These are phyloP conservation scores for Progne subis DNA, from an alignment of 2,113 vertebrate genomes.

Conservation along the genomic window DNA sequence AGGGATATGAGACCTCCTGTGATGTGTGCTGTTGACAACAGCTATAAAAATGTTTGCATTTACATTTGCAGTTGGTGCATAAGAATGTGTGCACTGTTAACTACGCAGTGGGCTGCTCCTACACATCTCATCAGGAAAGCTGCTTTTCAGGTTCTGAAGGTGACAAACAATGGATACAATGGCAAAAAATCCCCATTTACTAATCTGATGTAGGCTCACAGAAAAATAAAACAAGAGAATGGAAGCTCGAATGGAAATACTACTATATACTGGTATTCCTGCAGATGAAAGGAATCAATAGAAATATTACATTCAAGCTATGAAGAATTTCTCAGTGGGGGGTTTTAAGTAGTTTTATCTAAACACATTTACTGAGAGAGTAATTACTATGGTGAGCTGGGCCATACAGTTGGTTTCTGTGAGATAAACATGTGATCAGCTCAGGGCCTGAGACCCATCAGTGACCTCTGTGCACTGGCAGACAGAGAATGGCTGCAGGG, in stretches of 20 bases:
- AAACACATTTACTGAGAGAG: neutral
- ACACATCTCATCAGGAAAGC: neutral
- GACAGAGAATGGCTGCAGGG: neutral
- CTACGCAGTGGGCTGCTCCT: neutral
- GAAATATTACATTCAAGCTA: neutral
- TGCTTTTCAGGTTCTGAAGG: neutral
- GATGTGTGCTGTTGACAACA: neutral
- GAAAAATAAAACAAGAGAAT: neutral
- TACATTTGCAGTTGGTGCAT: neutral
- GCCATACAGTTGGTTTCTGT: neutral
- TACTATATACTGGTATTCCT: neutral
- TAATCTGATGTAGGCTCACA: neutral
- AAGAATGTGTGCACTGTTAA: neutral
- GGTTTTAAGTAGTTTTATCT: neutral
- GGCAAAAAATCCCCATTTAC: neutral
- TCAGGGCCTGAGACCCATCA: neutral
- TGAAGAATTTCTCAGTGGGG: neutral
- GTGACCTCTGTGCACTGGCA: neutral
- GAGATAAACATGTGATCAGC: neutral
- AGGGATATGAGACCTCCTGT: neutral
- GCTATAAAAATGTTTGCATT: constrained; percentile 29
- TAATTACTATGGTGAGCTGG: neutral
- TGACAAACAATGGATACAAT: neutral
- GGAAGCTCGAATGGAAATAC: neutral
- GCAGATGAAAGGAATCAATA: neutral